Conservation (phyloP, 2,113 vertebrate species). For the Nicator chloris region DNA sequence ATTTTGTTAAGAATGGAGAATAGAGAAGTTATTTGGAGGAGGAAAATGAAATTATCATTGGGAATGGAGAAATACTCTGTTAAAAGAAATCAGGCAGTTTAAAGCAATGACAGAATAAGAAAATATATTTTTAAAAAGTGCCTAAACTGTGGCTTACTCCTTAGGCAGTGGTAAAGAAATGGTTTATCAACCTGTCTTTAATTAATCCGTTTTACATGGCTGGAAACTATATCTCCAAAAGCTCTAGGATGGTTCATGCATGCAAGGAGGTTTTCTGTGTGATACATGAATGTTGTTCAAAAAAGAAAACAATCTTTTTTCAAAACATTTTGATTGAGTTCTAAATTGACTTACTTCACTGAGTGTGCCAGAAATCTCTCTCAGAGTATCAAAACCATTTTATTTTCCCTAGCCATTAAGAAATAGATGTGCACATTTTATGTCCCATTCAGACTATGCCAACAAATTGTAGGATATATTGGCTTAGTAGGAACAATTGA, state of each 20-base stretch:
- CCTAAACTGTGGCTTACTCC: background rate
- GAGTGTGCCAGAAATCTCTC: background rate
- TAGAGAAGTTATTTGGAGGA: background rate
- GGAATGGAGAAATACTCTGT: background rate
- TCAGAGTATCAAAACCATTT: background rate
- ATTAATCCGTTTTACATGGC: background rate
- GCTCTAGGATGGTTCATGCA: background rate
- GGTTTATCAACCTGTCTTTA: background rate
- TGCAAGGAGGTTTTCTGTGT: background rate
- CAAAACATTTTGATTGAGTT: background rate
- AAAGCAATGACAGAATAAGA: background rate
- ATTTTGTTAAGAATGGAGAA: background rate
- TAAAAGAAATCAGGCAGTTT: background rate
- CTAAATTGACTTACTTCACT: background rate
- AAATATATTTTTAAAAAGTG: background rate
- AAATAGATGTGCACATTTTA: background rate
- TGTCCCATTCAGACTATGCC: background rate
- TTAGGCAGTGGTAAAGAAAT: background rate
- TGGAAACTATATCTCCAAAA: background rate
- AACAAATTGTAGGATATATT: background rate
- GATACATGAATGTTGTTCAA: background rate
- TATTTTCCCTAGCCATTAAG: fast-evolving
- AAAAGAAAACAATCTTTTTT: background rate
- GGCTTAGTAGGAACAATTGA: background rate
- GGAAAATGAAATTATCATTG: background rate